A percentile compares a stretch with the other conserved stretches of the same genome.
Evolutionary conservation across 2,113 vertebrate species (phyloP).

Genomic region (Chamaea fasciata): DNA sequence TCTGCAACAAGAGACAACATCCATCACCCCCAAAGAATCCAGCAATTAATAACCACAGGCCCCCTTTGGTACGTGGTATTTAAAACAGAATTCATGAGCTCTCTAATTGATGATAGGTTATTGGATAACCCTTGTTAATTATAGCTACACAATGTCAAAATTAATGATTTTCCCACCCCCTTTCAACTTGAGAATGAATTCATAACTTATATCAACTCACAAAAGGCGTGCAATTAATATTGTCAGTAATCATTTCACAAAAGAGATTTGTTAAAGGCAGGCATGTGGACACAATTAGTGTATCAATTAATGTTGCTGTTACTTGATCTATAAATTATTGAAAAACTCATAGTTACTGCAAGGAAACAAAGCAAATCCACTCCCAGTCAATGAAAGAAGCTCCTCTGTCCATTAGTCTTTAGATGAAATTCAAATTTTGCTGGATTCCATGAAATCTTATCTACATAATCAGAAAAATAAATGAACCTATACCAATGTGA

Average conservation of each 20-base stretch:
- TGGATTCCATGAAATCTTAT: neutral
- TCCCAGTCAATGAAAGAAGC: slow-evolving; percentile 47
- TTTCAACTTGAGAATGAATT: slow-evolving; percentile 60
- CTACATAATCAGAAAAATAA: neutral
- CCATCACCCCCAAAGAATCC: neutral
- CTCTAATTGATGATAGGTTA: slow-evolving; percentile 69
- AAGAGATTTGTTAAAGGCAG: slow-evolving; percentile 48
- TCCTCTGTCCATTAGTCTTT: neutral
- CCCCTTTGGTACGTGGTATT: slow-evolving; percentile 31
- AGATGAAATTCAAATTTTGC: neutral
- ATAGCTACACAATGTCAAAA: slow-evolving; percentile 70
- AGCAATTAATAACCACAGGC: neutral
- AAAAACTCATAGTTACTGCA: slow-evolving; percentile 44
- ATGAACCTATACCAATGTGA: neutral
- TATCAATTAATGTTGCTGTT: slow-evolving; percentile 65
- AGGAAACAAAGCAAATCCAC: slow-evolving; percentile 60
- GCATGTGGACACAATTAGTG: slow-evolving; percentile 60
- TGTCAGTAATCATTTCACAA: slow-evolving; percentile 60
- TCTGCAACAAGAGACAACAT: neutral
- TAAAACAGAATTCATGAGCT: slow-evolving; percentile 50
- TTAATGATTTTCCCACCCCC: slow-evolving; percentile 75
- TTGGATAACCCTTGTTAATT: slow-evolving; percentile 74
- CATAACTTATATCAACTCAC: slow-evolving; percentile 43
- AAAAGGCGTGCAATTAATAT: slow-evolving; percentile 35
- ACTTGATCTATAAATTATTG: slow-evolving; percentile 73